phyloP scores from a whole-genome alignment of 2,797 vertebrate genomes.

The Alfaro cultratus region DNA sequence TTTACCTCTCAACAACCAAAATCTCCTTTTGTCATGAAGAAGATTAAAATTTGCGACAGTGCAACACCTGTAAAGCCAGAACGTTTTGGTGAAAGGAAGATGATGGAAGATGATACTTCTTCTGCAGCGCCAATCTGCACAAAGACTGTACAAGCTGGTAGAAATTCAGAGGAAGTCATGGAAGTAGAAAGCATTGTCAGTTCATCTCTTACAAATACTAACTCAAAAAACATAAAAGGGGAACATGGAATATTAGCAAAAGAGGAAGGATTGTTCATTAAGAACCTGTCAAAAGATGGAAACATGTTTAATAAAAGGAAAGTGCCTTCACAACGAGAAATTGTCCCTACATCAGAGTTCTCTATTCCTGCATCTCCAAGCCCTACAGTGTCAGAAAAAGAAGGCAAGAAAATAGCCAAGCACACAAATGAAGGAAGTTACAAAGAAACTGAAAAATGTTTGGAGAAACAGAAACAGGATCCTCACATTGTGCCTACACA shows the following conservation, averaged over 20 bases:
- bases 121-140: constrained; percentile 16
- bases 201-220: constrained; percentile 24
- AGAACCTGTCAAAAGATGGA: constrained; percentile 45
- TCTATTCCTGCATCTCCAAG: constrained; percentile 64
- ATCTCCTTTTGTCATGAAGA: constrained; percentile 87
- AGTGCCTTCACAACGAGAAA: constrained; percentile 39
- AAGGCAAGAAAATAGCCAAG: constrained; percentile 38
- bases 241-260: constrained; percentile 15
- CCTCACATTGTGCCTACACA: constrained; percentile 4
- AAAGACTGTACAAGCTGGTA: constrained; percentile 14
- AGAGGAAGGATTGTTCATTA: background rate
- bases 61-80: constrained; percentile 52
- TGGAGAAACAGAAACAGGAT: constrained; percentile 31
- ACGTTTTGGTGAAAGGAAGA: constrained; percentile 40
- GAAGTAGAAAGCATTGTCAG: constrained; percentile 55
- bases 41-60: constrained; percentile 79
- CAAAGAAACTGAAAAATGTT: constrained; percentile 12
- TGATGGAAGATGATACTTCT: constrained; percentile 26
- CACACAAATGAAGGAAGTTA: constrained; percentile 12
- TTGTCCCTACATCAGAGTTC: constrained; percentile 15
- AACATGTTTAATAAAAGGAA: constrained; percentile 23
- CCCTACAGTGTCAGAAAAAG: constrained; percentile 72
- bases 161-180: constrained; percentile 55
- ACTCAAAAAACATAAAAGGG: constrained; percentile 6
- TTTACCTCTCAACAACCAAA: constrained; percentile 69